Base-by-base conservation (phyloP, 1,140 invertebrate genomes). In the Diorhabda elongata region DNA sequence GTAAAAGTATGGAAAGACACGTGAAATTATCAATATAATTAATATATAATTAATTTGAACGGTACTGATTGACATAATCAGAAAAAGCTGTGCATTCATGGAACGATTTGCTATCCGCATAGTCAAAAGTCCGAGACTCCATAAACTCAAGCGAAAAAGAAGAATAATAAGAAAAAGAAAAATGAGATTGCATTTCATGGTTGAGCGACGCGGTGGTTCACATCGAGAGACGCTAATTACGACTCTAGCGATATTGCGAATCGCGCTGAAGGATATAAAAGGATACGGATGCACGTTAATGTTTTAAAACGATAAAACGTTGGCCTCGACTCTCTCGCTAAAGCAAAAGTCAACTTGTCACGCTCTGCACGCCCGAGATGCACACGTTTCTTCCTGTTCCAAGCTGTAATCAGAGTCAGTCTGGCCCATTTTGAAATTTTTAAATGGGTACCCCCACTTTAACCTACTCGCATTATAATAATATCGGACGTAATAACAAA, bases 171-270 rank as follows among this genome's bases (percentile, higher is more conserved):
- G 57, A 65, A 64, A 57, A 61, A 64, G 47, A 64, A 69, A 66
- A 66, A 69, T 66, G 58, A 66, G 57, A 57, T 43, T 67, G 66
- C 66, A 70, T 71, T 71, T 71, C 69, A 71, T 62, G 69, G 69
- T 68, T 64, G 69, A 67, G 60, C 66, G 66, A 71, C 69, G 66
- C 66, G 66, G 60, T 8, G 47, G 47, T 68, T 60, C 69, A 61
- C 66, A 71, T 71, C 66, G 61, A 52, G 47, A n/a, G 47, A 67
- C 69, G 61, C 66, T 71, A 71, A 71, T 71, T 71, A 61, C 69
- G 44, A 63, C 66, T 52, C 47, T 52, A 6, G 47, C 47, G 47
- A 52, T 52, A 52, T 52, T 52, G 47, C 47, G 47, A 52, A 8
- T 52, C 47, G 47, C 47, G 47, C 47, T 52, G n/a, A 52, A 52